Percentiles rank a stretch among this genome's conserved stretches.
phyloP scores from a whole-genome alignment of 2,113 vertebrate species.

The Chaetodon trifascialis region DNA sequence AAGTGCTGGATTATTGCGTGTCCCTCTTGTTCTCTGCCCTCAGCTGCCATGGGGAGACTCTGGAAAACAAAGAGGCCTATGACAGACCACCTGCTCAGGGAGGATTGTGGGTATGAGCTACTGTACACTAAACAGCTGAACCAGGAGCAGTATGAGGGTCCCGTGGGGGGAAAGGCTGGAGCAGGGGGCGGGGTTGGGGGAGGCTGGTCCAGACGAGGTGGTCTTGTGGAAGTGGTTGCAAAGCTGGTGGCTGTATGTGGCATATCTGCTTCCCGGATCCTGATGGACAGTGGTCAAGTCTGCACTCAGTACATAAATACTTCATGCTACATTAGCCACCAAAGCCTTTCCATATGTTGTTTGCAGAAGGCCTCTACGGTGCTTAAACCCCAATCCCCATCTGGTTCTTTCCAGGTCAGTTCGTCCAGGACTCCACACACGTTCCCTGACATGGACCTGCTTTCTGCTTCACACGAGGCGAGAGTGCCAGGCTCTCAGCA shows the following conservation, averaged over 20 bases:
- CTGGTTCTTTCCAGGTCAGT: slow-evolving; percentile 79
- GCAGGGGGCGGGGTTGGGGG: neutral
- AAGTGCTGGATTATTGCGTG: slow-evolving; percentile 14
- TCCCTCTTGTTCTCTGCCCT: slow-evolving; percentile 36
- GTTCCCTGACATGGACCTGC: slow-evolving; percentile 65
- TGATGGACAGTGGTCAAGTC: slow-evolving; percentile 75
- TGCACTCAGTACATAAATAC: slow-evolving; percentile 80
- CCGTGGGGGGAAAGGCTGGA: slow-evolving; percentile 28
- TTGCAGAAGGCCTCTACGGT: slow-evolving; percentile 79
- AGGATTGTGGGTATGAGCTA: slow-evolving; percentile 74
- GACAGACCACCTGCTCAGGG: slow-evolving; percentile 74
- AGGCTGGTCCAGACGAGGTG: slow-evolving; percentile 24
- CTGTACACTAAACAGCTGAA: slow-evolving; percentile 78
- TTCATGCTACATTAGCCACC: slow-evolving; percentile 82
- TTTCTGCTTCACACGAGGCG: slow-evolving; percentile 35
- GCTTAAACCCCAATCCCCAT: slow-evolving; percentile 73
- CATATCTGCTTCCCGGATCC: slow-evolving; percentile 57
- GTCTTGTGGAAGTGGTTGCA: slow-evolving; percentile 37
- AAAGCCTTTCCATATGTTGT: slow-evolving; percentile 85
- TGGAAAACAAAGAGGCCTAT: slow-evolving; percentile 69
- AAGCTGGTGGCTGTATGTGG: slow-evolving; percentile 26
- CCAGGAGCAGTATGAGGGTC: slow-evolving; percentile 53
- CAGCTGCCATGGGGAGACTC: slow-evolving; percentile 53
- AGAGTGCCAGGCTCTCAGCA: slow-evolving; percentile 37
- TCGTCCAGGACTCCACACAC: slow-evolving; percentile 52